phyloP scores from a whole-genome alignment of 2,888 invertebrate species.

The Drosophila ezoana region DNA sequence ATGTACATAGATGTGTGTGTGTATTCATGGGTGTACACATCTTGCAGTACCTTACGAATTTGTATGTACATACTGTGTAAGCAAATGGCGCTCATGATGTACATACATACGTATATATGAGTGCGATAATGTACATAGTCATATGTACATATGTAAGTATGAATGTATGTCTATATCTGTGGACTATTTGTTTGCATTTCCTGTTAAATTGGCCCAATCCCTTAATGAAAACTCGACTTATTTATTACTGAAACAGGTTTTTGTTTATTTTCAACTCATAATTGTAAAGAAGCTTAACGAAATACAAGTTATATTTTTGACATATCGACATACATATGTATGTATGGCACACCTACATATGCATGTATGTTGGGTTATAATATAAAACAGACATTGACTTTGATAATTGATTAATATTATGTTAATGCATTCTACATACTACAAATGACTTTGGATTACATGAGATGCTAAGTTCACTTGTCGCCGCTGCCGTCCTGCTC shows the following conservation, averaged over 20 bases:
- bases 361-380: not conserved
- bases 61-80: not conserved
- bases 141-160: not conserved
- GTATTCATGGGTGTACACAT: too few relatives aligned
- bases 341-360: constrained; percentile 1
- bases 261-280: constrained; percentile 14
- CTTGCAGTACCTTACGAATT: too few relatives aligned
- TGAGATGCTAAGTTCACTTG: constrained; percentile 32
- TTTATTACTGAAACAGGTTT: not conserved
- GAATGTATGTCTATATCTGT: not conserved
- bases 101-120: not conserved
- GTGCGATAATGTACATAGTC: not conserved
- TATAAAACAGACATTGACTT: constrained; percentile 58
- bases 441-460: constrained; percentile 8
- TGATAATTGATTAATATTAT: constrained; percentile 42
- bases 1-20: too few relatives aligned
- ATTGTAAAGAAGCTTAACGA: not conserved
- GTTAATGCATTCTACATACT: constrained; percentile 18
- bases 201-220: too few relatives aligned
- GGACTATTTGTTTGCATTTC: too few relatives aligned
- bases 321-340: not conserved
- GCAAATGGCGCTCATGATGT: not conserved
- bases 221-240: not conserved
- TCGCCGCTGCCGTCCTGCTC: constrained; percentile 41
- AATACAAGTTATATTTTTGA: not conserved